phyloP scores from a whole-genome alignment of 2,113 vertebrate genomes.

The Anarhynchus alexandrinus region DNA sequence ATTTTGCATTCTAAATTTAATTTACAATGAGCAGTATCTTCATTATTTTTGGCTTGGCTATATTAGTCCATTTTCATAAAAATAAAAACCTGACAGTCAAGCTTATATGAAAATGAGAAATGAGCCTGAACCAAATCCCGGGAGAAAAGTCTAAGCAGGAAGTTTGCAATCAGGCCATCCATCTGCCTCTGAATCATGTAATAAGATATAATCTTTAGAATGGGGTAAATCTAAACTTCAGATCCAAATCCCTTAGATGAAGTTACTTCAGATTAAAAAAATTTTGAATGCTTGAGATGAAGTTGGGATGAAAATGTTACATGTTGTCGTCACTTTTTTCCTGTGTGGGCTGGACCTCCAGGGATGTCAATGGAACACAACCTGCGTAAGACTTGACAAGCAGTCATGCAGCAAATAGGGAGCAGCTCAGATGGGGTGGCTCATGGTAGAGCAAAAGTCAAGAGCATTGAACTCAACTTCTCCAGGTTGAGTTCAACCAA shows the following conservation, averaged over 20 bases:
- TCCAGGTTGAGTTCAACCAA: not conserved
- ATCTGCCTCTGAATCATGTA: not conserved
- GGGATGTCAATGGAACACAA: not conserved
- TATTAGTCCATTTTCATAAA: slow-evolving; percentile 7
- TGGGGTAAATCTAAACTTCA: not conserved
- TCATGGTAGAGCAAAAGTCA: not conserved
- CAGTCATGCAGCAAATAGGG: not conserved
- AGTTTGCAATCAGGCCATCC: slow-evolving; percentile 5
- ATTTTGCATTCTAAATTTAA: slow-evolving; percentile 50
- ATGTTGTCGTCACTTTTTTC: not conserved
- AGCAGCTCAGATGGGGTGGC: not conserved
- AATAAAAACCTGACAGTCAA: slow-evolving; percentile 1
- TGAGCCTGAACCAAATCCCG: not conserved
- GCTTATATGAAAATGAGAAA: slow-evolving; percentile 21
- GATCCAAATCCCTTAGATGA: not conserved
- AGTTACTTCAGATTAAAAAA: not conserved
- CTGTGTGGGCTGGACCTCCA: not conserved
- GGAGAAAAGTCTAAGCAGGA: slow-evolving; percentile 21
- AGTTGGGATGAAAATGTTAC: not conserved
- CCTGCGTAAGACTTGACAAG: rapidly evolving
- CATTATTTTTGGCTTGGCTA: slow-evolving; percentile 42
- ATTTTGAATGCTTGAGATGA: not conserved
- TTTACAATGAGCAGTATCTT: slow-evolving; percentile 36
- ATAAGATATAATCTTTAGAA: not conserved
- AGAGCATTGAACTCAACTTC: not conserved